phyloP scores from a whole-genome alignment of 2,113 vertebrate genomes.

The Potamarius usumacintae region DNA sequence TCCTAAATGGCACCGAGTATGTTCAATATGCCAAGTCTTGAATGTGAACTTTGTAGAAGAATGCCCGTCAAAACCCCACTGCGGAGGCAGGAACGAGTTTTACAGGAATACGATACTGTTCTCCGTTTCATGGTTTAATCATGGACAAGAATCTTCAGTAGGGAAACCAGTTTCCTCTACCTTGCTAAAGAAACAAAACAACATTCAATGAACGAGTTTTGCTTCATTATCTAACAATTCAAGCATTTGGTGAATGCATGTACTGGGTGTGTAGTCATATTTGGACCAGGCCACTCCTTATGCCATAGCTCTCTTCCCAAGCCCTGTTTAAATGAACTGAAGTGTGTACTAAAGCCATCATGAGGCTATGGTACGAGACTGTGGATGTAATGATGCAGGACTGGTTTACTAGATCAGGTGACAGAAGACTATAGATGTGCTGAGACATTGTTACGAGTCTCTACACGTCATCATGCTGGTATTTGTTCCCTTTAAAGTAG shows the following conservation, averaged over 20 bases:
- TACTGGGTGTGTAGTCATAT: neutral
- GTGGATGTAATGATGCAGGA: neutral
- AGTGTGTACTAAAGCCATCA: neutral
- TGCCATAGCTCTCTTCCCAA: neutral
- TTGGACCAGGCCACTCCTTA: neutral
- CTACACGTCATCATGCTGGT: neutral
- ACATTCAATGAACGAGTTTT: neutral
- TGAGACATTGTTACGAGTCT: constrained; percentile 4
- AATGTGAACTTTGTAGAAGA: neutral
- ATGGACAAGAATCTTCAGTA: neutral
- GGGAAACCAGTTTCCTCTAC: constrained; percentile 7
- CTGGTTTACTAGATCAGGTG: neutral
- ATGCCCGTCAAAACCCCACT: neutral
- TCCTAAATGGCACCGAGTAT: neutral
- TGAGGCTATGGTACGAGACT: neutral
- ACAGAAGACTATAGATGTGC: neutral
- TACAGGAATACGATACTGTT: neutral
- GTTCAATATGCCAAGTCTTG: neutral
- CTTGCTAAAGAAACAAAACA: neutral
- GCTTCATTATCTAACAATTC: neutral
- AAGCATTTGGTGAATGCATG: neutral
- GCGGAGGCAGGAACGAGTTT: neutral
- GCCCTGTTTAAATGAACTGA: neutral
- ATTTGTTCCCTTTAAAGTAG: neutral
- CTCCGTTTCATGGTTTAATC: neutral